Percentiles rank a stretch among this genome's conserved stretches.
These are phyloP conservation scores for Alectura lathami DNA, from an alignment of 2,113 vertebrate species.

Conservation along the genomic window DNA sequence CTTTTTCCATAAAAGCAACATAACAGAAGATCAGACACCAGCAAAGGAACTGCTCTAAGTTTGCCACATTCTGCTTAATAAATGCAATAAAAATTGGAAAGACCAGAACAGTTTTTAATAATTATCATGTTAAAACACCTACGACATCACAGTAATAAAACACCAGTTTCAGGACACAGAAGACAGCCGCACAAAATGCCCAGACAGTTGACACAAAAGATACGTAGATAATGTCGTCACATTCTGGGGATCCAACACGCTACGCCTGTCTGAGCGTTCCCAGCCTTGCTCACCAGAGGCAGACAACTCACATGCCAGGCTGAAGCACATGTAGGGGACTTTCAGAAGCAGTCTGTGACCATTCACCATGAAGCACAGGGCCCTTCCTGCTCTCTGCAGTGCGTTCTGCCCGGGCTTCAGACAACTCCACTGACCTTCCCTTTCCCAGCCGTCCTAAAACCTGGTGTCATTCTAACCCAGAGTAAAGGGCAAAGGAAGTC, in stretches of 20 bases:
- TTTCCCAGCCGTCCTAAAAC: not conserved
- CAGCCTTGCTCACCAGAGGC: not conserved
- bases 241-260: not conserved
- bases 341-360: not conserved
- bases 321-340: not conserved
- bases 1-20: not conserved
- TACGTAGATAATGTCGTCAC: too few species aligned
- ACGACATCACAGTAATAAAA: not conserved
- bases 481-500: not conserved
- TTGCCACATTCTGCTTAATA: not conserved
- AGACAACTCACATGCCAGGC: not conserved
- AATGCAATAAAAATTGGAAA: not conserved
- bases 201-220: not conserved
- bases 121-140: not conserved
- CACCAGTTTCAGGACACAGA: not conserved
- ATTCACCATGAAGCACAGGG: not conserved
- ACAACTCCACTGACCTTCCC: not conserved
- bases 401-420: not conserved
- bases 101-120: not conserved
- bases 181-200: not conserved
- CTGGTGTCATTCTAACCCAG: not conserved
- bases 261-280: not conserved
- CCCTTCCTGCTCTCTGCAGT: not conserved
- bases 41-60: not conserved
- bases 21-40: not conserved